Conservation (phyloP, 2,888 invertebrate species). For the Fabriciana adippe region DNA sequence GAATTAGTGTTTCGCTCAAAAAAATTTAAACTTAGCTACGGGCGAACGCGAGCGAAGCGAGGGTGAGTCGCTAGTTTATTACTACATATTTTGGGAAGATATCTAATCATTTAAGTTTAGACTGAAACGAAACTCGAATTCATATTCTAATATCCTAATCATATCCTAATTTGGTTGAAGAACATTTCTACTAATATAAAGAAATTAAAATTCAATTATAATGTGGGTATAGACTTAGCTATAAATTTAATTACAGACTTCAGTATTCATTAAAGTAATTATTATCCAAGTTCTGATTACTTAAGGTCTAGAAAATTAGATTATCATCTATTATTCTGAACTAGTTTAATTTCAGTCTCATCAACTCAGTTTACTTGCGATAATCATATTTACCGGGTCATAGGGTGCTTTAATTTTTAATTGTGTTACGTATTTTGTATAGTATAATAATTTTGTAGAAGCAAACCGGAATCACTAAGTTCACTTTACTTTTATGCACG, state of each 20-base stretch:
- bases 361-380: constrained; percentile 13
- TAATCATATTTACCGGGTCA: constrained; percentile 19
- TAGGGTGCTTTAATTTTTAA: constrained; percentile 12
- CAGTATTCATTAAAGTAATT: constrained; percentile 12
- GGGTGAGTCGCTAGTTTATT: too few relatives aligned
- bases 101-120: too few relatives aligned
- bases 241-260: not conserved
- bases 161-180: too few relatives aligned
- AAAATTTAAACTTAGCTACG: too few relatives aligned
- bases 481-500: too few relatives aligned
- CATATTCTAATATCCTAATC: too few relatives aligned
- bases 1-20: too few relatives aligned
- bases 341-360: constrained; percentile 26
- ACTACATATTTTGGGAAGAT: too few relatives aligned
- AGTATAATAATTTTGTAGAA: not conserved
- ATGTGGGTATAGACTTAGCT: not conserved
- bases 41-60: too few relatives aligned
- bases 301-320: constrained; percentile 25
- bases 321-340: constrained; percentile 20
- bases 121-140: too few relatives aligned
- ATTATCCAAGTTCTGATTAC: constrained; percentile 28
- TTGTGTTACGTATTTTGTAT: not conserved
- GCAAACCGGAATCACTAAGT: too few relatives aligned
- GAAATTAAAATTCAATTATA: not conserved
- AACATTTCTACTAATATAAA: too few relatives aligned